Conservation (phyloP, 1,140 invertebrate genomes). For the Heliconius melpomene region DNA sequence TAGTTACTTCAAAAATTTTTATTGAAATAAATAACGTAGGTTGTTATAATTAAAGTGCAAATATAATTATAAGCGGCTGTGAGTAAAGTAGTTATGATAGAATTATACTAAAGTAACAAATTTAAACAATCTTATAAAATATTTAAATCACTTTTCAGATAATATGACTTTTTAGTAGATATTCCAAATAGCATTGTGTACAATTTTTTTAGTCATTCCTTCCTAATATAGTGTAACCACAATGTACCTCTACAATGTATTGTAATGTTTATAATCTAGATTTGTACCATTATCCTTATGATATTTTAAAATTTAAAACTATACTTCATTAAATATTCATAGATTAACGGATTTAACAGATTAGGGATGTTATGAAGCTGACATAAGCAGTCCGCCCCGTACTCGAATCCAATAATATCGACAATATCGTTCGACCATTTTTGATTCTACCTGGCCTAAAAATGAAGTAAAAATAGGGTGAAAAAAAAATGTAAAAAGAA, state of each 20-base stretch:
- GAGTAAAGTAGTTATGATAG: constrained; percentile 23
- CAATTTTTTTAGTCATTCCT: not conserved
- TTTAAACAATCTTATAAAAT: constrained; percentile 13
- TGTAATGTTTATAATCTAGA: constrained; percentile 4
- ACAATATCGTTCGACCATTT: too few relatives aligned
- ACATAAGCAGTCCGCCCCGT: too few relatives aligned
- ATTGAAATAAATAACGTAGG: not conserved
- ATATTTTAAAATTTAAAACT: constrained; percentile 3
- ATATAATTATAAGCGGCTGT: constrained; percentile 25
- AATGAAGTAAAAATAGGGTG: too few relatives aligned
- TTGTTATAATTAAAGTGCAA: constrained; percentile 22
- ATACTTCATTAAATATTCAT: not conserved
- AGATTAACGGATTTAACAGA: not conserved
- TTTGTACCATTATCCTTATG: not conserved
- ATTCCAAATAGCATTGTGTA: not conserved
- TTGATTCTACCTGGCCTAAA: too few relatives aligned
- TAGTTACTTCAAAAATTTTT: not conserved
- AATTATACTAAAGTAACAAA: constrained; percentile 15
- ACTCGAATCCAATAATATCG: too few relatives aligned
- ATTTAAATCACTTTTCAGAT: not conserved
- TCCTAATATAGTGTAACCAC: constrained; percentile 7
- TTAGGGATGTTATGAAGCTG: not conserved
- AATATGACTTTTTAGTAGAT: not conserved
- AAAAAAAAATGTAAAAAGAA: too few relatives aligned
- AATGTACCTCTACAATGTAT: constrained; percentile 2